Base-by-base conservation (phyloP, 23 tunicate species). In the Styela plicata region DNA sequence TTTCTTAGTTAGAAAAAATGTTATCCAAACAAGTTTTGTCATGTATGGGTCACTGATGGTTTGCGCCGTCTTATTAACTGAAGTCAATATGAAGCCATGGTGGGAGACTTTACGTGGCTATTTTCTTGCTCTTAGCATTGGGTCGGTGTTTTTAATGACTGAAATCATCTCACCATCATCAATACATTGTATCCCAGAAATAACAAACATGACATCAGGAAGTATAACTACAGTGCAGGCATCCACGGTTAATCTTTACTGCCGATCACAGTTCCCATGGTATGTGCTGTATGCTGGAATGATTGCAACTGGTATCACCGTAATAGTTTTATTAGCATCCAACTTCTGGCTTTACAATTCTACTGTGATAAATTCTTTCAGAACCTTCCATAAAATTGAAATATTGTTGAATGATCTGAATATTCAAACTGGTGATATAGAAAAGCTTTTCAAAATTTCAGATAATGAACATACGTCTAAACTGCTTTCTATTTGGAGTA, bases 21-120 rank as follows among this genome's bases (percentile, higher is more conserved):
- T n/a, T n/a, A n/a, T n/a, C n/a, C n/a, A n/a, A n/a, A n/a, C n/a
- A n/a, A n/a, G n/a, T n/a, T n/a, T n/a, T n/a, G n/a, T n/a, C n/a
- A n/a, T n/a, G n/a, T n/a, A n/a, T n/a, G n/a, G n/a, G n/a, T n/a
- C n/a, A n/a, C n/a, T n/a, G n/a, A n/a, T n/a, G n/a, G n/a, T n/a
- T n/a, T n/a, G n/a, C n/a, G n/a, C n/a, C n/a, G n/a, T n/a, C n/a
- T 28, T 66, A 25, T 28, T 66, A 17, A 66, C 71, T 26, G 71
- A 66, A 28, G 10, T 28, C 5, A 66, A 66, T 28, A 66, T 66
- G 71, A 66, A 66, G 71, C 71, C 71, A 28, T 66, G 71, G 71
- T 66, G 71, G 71, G 71, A 66, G 16, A 66, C 7, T 10, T 10
- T 66, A 5, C 71, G 71, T 66, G 71, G 71, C 7, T 66, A 66